Evolutionary conservation across 1,140 invertebrate genomes (phyloP).

Genomic region (Anadara kagoshimensis): DNA sequence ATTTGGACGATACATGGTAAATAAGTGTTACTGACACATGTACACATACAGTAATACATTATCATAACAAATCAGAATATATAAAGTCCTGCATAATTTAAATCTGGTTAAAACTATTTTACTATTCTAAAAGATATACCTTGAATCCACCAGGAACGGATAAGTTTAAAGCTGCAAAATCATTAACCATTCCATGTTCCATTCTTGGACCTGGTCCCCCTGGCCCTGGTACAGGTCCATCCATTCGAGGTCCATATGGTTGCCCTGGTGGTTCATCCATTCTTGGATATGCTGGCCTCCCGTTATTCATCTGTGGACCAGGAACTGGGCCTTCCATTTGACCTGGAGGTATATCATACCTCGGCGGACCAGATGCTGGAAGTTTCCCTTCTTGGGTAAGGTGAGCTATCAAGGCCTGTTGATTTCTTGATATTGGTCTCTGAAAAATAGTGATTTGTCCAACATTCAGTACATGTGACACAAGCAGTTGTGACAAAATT

Average conservation of each 20-base stretch:
- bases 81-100: neutral
- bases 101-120: neutral
- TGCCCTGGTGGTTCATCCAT: conserved; percentile 13
- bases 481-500: neutral
- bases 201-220: conserved; percentile 34
- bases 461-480: too few species aligned
- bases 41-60: too few species aligned
- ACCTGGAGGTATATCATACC: too few species aligned
- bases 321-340: conserved; percentile 23
- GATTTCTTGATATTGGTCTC: too few species aligned
- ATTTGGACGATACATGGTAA: too few species aligned
- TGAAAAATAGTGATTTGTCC: too few species aligned
- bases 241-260: conserved; percentile 21
- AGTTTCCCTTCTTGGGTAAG: too few species aligned
- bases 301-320: conserved; percentile 21
- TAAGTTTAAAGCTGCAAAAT: conserved; percentile 66
- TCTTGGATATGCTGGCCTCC: conserved; percentile 19
- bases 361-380: too few species aligned
- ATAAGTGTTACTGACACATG: too few species aligned
- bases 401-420: too few species aligned
- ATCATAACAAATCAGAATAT: too few species aligned
- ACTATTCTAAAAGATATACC: conserved; percentile 26
- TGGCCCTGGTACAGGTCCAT: conserved; percentile 32
- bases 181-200: conserved; percentile 56
- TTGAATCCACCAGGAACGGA: conserved; percentile 41